These are phyloP conservation scores for Papilio glaucus DNA, from an alignment of 1,140 invertebrate species.

Conservation along the genomic window DNA sequence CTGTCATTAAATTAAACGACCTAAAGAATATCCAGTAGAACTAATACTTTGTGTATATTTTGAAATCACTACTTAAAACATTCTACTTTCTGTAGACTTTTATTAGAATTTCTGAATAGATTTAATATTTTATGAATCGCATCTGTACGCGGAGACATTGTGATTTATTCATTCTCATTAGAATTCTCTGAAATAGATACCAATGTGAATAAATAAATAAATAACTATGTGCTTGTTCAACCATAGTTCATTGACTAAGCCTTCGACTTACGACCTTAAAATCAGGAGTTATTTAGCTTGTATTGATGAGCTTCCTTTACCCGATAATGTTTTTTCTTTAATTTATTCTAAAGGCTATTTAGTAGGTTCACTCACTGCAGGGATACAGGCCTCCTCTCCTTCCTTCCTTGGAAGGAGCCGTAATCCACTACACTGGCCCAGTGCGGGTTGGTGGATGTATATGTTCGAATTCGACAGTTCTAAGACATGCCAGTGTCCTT, in stretches of 20 bases:
- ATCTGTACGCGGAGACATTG: conserved; percentile 6
- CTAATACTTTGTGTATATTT: neutral
- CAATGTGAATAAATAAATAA: neutral
- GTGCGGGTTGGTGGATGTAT: too few species aligned
- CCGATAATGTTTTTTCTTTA: too few species aligned
- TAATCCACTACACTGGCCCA: too few species aligned
- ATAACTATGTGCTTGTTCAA: neutral
- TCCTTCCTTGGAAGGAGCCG: too few species aligned
- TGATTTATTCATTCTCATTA: conserved; percentile 10
- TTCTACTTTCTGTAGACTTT: neutral
- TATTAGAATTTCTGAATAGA: conserved; percentile 13
- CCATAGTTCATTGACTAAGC: neutral
- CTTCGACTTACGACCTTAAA: neutral
- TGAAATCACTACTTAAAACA: neutral
- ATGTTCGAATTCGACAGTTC: too few species aligned
- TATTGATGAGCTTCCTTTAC: too few species aligned
- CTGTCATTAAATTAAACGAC: too few species aligned
- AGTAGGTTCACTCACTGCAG: too few species aligned
- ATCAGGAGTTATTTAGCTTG: too few species aligned
- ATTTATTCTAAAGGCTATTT: too few species aligned
- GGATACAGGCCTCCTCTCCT: too few species aligned
- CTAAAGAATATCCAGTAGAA: neutral
- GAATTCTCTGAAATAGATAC: conserved; percentile 5
- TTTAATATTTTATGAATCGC: conserved; percentile 11
- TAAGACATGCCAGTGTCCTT: too few species aligned